Base-by-base conservation (phyloP, 1,140 invertebrate genomes). In the Pseudomyrmex concolor region DNA sequence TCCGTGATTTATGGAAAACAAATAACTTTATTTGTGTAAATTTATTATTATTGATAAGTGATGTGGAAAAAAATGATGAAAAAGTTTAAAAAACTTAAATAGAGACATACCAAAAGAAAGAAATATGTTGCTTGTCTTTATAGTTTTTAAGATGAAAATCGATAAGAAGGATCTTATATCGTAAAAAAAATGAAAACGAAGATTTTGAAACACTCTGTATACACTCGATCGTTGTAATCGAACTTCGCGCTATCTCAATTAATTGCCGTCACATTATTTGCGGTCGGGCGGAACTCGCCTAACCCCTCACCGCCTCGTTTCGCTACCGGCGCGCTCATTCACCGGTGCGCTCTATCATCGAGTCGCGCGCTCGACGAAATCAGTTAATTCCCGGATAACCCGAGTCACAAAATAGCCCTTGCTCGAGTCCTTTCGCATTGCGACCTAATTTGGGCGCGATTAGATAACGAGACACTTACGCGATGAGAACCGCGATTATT, bases 211-310 rank as follows among this genome's bases (percentile, higher is more conserved):
- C 66, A 80, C 66, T 22, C 66, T 5, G 66, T 80, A 59, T 80
- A 48, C 54, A 17, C 54, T 59, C 54, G 54, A 64, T 57, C 43
- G 64, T 57, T 54, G 76, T 71, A 63, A 74, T 63, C 68, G 45
- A 25, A 59, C 48, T 73, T 84, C 80, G 80, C 55, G 55, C 84
- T 81, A 89, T 86, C 89, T 89, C 84, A 84, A 89, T 90, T 90
- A 91, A 91, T 90, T 84, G 83, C 78, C 71, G 73, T 71, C 85
- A 82, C 84, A 90, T 90, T 89, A 89, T 89, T 90, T 90, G 85
- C 81, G 73, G 84, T 88, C 64, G 76, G 34, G 54, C 59, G 67
- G 22, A 59, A 68, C 73, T 50, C 50, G 19, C 34, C 57, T 48
- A n/a, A 62, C 25, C 15, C 60, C 34, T 34, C n/a, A 1, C 15